Conservation (phyloP, 1,140 invertebrate species). For the Calosoma granatense region DNA sequence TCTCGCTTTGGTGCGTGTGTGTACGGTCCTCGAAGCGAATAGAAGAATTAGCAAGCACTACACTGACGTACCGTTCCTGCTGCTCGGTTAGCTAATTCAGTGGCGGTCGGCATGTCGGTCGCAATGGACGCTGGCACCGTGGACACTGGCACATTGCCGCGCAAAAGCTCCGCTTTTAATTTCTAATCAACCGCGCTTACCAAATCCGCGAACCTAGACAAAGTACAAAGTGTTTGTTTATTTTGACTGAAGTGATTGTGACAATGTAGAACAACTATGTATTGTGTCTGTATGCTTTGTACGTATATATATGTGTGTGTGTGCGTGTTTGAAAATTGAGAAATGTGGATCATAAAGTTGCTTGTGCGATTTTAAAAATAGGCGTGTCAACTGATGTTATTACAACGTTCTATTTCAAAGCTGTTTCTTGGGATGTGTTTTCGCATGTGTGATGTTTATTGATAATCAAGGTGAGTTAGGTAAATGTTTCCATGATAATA, state of each 20-base stretch:
- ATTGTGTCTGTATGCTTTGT: no score
- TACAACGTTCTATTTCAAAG: not conserved
- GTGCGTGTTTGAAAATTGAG: no score
- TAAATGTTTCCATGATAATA: no score
- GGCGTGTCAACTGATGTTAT: not conserved
- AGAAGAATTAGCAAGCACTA: not conserved
- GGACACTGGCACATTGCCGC: no score
- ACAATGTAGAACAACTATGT: not conserved
- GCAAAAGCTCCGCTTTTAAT: no score
- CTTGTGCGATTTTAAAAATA: not conserved
- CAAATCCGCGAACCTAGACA: no score
- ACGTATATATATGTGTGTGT: no score
- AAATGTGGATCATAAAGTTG: not conserved
- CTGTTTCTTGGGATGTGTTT: constrained; percentile 4
- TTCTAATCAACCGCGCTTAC: no score
- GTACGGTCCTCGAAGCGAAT: not conserved
- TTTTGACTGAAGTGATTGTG: not conserved
- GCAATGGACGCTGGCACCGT: not conserved
- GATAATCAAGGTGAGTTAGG: constrained; percentile 6
- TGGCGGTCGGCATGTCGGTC: not conserved
- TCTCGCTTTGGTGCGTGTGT: not conserved
- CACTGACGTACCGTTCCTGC: not conserved
- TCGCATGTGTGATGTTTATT: constrained; percentile 2
- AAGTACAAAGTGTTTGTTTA: no score
- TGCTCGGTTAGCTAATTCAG: not conserved